Base-by-base conservation (phyloP, 2,888 invertebrate species). In the Amphipoea oculea region DNA sequence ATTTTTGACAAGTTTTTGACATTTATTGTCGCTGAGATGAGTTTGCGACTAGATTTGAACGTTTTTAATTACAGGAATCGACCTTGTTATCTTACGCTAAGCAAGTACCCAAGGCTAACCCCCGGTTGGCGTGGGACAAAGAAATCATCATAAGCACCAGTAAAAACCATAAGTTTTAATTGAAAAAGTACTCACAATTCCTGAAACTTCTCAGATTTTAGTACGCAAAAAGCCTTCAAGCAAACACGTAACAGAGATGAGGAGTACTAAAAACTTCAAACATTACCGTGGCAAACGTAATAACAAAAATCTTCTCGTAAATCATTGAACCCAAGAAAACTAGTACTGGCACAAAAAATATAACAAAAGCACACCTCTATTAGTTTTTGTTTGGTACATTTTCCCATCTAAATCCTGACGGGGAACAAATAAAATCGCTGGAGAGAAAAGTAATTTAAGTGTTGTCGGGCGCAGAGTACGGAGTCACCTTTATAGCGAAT, bases 371-470 rank as follows among this genome's bases (percentile, higher is more conserved):
- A 81, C 72, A 75, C 71, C 77, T 80, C 81, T 82, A 80, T 84
- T 86, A 83, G 88, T 90, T 90, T 90, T 89, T 90, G 87, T 89
- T 89, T 79, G 73, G 79, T 83, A 88, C 85, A 88, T 84, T 90
- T 90, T 84, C 81, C 78, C 88, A 86, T 88, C 86, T 88, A 89
- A 88, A 82, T 84, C 81, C 72, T 88, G 85, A 81, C 83, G 88
- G 77, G 20, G 82, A 86, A 88, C 85, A 89, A 90, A 90, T 87
- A 89, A 89, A 91, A 89, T 88, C 81, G 76, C 79, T 69, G 51
- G 78, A 77, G 86, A 90, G 90, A 86, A 91, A 92, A 92, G 90
- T 92, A 92, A 92, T 92, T 92, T 91, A 90, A 91, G 89, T 90
- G 88, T 85, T 90, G 91, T 91, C 92, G 88, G 87, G 80, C 72